Conservation (phyloP, 2,888 invertebrate species). For the Actias luna region DNA sequence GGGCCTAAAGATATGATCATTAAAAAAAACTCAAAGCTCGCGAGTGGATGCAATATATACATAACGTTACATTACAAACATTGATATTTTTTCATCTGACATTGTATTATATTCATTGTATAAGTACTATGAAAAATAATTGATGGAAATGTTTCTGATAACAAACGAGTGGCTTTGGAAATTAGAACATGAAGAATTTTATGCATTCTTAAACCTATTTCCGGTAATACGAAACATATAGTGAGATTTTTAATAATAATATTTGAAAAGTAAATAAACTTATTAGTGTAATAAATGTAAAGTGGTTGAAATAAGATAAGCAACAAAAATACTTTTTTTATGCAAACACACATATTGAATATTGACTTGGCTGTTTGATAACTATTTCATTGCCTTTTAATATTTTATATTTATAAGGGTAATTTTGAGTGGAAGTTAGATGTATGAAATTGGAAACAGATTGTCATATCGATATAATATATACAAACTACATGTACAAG, state of each 20-base stretch:
- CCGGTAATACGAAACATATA: constrained; percentile 8
- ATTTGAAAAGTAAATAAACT: neutral
- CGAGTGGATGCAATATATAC: no score
- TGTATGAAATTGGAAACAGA: no score
- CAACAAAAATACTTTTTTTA: neutral
- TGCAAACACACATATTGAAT: neutral
- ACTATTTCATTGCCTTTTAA: neutral
- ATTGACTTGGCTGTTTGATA: neutral
- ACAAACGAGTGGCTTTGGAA: neutral
- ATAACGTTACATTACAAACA: no score
- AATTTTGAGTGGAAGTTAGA: neutral
- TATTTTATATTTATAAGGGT: neutral
- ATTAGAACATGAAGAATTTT: neutral
- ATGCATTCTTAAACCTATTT: neutral
- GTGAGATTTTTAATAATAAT: constrained; percentile 14
- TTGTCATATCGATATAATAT: no score
- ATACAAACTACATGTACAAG: no score
- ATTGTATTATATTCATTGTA: no score
- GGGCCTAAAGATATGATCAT: no score
- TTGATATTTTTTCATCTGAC: no score
- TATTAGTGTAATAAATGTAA: neutral
- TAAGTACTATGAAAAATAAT: neutral
- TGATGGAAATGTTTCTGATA: neutral
- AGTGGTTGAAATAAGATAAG: constrained; percentile 4
- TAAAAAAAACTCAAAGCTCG: no score